phyloP scores from a whole-genome alignment of 2,888 invertebrate genomes.

The Cryptocheilus praepositus region DNA sequence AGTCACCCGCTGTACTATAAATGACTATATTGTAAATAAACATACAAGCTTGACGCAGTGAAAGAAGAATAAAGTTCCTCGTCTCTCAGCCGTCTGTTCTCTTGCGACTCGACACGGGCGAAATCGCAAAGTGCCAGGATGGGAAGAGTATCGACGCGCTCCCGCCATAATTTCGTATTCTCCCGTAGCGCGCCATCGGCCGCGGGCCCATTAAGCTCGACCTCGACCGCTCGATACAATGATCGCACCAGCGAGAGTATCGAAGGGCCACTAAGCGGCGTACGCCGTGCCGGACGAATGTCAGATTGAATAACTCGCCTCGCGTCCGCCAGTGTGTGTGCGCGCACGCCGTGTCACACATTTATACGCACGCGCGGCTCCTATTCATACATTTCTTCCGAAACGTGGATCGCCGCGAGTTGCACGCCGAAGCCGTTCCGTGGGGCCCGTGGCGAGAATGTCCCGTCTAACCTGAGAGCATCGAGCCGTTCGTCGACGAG shows the following conservation, averaged over 20 bases:
- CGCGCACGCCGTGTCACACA: constrained; percentile 39
- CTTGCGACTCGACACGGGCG: too few relatives aligned
- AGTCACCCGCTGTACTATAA: constrained; percentile 49
- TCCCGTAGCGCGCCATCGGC: too few relatives aligned
- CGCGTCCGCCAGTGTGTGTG: constrained; percentile 41
- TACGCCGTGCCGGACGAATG: constrained; percentile 40
- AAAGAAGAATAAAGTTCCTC: constrained; percentile 33
- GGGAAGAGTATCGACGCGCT: too few relatives aligned
- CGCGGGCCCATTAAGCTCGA: neutral
- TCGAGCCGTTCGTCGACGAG: too few relatives aligned
- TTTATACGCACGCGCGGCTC: constrained; percentile 29
- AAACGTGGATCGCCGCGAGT: neutral
- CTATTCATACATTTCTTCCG: neutral
- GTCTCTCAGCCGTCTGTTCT: constrained; percentile 31
- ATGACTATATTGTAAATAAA: constrained; percentile 60
- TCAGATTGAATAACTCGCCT: constrained; percentile 34
- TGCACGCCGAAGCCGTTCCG: neutral
- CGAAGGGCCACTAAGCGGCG: constrained; percentile 40
- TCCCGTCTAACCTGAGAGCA: too few relatives aligned
- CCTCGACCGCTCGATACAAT: constrained; percentile 29
- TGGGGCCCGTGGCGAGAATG: too few relatives aligned
- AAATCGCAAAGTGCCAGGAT: too few relatives aligned
- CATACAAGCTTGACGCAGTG: constrained; percentile 34
- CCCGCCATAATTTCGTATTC: too few relatives aligned
- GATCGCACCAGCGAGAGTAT: constrained; percentile 41